Evolutionary conservation across 2,888 invertebrate genomes (phyloP).

Genomic region (Pyrgus malvae): DNA sequence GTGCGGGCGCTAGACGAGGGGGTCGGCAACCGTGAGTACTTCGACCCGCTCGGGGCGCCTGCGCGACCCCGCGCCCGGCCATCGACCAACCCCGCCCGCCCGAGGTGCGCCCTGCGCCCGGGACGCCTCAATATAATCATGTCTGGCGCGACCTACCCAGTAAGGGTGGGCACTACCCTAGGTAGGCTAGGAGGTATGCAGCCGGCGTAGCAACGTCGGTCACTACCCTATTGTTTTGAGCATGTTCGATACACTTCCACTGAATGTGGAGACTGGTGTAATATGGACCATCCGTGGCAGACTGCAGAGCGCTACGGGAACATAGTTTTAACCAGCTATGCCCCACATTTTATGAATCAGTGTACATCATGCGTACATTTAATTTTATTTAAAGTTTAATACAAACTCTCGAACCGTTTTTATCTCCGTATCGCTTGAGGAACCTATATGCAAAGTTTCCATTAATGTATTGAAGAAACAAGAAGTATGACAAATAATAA

Average conservation of each 20-base stretch:
- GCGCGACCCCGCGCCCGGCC: conserved; percentile 62
- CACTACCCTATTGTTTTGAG: background rate
- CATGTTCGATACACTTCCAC: background rate
- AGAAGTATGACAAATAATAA: too few relatives aligned
- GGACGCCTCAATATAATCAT: conserved; percentile 31
- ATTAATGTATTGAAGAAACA: too few relatives aligned
- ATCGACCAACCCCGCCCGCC: conserved; percentile 57
- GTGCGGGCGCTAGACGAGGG: conserved; percentile 56
- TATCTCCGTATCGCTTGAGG: too few relatives aligned
- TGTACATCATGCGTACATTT: too few relatives aligned
- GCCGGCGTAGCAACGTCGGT: background rate
- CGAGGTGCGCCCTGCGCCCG: conserved; percentile 39
- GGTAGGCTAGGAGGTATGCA: background rate
- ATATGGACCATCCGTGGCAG: too few relatives aligned
- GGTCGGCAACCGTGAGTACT: conserved; percentile 77
- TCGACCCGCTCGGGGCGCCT: conserved; percentile 68
- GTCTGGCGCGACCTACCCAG: conserved; percentile 28
- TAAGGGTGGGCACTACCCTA: background rate
- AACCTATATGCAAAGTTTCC: too few relatives aligned
- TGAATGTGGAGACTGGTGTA: too few relatives aligned
- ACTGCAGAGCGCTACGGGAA: too few relatives aligned
- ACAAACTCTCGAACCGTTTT: too few relatives aligned
- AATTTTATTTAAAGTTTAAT: too few relatives aligned
- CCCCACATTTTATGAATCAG: too few relatives aligned
- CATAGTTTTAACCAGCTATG: too few relatives aligned